Conservation (phyloP, 2,113 vertebrate species). For the Vidua chalybeata region DNA sequence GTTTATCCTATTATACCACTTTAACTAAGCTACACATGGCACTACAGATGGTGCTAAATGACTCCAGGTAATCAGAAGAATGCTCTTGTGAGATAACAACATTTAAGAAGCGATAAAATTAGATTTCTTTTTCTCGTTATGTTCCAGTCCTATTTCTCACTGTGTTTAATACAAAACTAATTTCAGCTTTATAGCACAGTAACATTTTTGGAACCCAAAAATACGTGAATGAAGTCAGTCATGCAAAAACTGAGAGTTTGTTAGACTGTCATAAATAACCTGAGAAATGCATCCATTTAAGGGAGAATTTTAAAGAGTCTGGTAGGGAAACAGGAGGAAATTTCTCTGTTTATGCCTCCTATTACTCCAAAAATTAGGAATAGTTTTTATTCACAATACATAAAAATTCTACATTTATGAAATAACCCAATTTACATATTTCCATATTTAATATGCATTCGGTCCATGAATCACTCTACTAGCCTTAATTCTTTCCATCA, state of each 20-base stretch:
- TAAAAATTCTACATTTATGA: background rate
- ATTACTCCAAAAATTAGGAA: background rate
- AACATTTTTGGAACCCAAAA: background rate
- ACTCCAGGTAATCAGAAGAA: slow-evolving; percentile 35
- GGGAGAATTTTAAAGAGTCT: background rate
- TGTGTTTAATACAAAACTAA: background rate
- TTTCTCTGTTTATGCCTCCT: background rate
- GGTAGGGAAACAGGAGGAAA: background rate
- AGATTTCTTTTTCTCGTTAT: background rate
- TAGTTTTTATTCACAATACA: background rate
- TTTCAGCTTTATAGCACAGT: background rate
- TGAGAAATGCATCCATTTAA: background rate
- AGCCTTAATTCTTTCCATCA: background rate
- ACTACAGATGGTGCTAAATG: slow-evolving; percentile 36
- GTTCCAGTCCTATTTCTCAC: background rate
- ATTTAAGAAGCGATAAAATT: background rate
- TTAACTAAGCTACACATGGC: slow-evolving; percentile 14
- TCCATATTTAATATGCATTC: background rate
- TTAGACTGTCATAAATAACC: background rate
- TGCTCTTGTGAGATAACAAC: background rate
- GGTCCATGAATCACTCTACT: accelerated
- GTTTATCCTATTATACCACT: background rate
- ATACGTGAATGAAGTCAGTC: background rate
- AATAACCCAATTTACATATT: background rate
- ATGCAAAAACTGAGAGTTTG: background rate